A percentile compares a stretch with the other conserved stretches of the same genome.
These are phyloP conservation scores for Drosophila flavopinicola DNA, from an alignment of 2,888 invertebrate genomes.

Conservation along the genomic window DNA sequence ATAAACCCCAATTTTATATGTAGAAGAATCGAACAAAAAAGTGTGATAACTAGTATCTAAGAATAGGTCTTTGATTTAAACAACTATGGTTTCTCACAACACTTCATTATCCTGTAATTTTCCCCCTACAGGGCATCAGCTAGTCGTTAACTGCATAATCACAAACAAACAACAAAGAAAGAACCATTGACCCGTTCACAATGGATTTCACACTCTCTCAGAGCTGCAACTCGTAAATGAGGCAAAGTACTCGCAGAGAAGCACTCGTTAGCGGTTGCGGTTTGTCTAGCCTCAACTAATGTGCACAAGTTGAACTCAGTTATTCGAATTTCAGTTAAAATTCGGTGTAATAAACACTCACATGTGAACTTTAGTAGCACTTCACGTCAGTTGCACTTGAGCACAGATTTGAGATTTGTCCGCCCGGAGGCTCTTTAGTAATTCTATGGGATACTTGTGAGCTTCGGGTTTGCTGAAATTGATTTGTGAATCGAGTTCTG, in stretches of 20 bases:
- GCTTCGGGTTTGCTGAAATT: constrained; percentile 44
- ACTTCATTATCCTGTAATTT: no score
- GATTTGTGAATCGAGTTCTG: constrained; percentile 33
- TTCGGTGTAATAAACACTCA: constrained; percentile 32
- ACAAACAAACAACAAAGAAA: no score
- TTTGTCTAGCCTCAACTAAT: neutral
- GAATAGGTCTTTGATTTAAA: no score
- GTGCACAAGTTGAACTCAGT: neutral
- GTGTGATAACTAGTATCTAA: no score
- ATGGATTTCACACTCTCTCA: constrained; percentile 1
- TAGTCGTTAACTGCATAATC: no score
- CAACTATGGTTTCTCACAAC: no score
- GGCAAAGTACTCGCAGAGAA: neutral
- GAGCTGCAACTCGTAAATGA: neutral
- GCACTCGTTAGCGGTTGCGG: neutral
- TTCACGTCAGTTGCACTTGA: constrained; percentile 20
- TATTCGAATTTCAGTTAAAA: constrained; percentile 1
- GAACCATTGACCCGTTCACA: neutral
- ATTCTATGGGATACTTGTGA: constrained; percentile 7
- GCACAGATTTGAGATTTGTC: neutral
- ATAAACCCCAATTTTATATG: no score
- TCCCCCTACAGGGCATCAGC: no score
- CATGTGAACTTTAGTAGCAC: constrained; percentile 14
- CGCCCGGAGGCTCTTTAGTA: constrained; percentile 1
- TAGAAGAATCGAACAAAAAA: no score